Percentiles rank a stretch among this genome's conserved stretches.
Conservation (phyloP, 2,113 vertebrate genomes). For the Sceloporus tristichus region DNA sequence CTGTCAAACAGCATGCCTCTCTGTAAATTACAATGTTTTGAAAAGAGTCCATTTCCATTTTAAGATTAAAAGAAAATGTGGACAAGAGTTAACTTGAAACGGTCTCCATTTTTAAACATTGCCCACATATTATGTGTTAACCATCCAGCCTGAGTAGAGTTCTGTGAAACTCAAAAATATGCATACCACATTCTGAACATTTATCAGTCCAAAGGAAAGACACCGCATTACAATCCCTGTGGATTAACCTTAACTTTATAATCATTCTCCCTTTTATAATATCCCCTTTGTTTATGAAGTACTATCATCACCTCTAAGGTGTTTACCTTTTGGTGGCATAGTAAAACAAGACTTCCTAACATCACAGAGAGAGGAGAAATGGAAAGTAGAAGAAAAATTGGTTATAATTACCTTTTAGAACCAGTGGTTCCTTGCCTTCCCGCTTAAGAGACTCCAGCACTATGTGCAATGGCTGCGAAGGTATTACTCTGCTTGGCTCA, state of each 20-base stretch:
- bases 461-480: conserved; percentile 93
- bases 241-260: no score
- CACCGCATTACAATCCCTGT: neutral
- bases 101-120: neutral
- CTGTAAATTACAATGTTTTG: neutral
- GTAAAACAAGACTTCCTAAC: neutral
- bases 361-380: neutral
- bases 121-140: neutral
- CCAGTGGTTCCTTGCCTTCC: conserved; percentile 96
- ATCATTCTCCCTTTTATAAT: neutral
- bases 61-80: neutral
- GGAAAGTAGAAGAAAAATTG: neutral
- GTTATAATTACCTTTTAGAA: conserved; percentile 91
- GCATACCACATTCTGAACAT: neutral
- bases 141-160: no score
- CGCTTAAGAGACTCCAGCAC: conserved; percentile 95
- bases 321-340: neutral
- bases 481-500: conserved; percentile 90
- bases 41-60: neutral
- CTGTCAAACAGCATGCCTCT: neutral
- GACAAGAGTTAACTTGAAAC: neutral
- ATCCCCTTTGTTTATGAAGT: neutral
- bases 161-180: neutral
- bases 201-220: neutral
- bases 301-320: neutral